A percentile compares a stretch with the other conserved stretches of the same genome.
These are phyloP conservation scores for Crypturellus tataupa DNA, from an alignment of 2,797 vertebrate species.

Conservation along the genomic window DNA sequence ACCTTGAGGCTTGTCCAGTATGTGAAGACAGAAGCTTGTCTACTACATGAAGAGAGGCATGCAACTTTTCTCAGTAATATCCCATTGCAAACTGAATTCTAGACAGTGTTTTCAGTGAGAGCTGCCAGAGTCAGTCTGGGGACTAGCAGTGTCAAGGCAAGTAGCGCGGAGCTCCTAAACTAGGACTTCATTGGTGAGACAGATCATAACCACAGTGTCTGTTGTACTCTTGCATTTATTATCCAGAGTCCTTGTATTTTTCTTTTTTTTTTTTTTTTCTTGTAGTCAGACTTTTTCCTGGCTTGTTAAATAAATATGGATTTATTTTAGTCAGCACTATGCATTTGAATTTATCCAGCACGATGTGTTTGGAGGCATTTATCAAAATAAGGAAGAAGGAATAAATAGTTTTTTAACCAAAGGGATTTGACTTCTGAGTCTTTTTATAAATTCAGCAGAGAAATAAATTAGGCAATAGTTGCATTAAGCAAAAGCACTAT, in stretches of 20 bases:
- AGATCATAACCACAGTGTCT: neutral
- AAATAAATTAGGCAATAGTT: neutral
- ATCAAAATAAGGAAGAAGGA: neutral
- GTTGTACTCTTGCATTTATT: neutral
- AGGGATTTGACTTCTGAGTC: neutral
- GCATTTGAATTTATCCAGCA: neutral
- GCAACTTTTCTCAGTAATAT: neutral
- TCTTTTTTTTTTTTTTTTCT: fast-evolving
- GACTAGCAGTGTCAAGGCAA: neutral
- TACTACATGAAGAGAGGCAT: neutral
- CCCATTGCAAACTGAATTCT: neutral
- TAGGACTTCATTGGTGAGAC: neutral
- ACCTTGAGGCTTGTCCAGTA: neutral
- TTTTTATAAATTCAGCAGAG: neutral
- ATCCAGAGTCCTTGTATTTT: neutral
- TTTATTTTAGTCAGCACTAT: slow-evolving; percentile 1
- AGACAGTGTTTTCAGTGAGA: neutral
- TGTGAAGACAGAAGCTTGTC: neutral
- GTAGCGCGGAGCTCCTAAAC: neutral
- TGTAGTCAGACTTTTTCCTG: neutral
- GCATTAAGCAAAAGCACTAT: neutral
- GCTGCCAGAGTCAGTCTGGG: neutral
- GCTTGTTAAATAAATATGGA: neutral
- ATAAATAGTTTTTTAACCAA: neutral
- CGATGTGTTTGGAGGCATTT: neutral